Evolutionary conservation across 2,888 invertebrate genomes (phyloP).

Genomic region (Aspidapion aeneum): DNA sequence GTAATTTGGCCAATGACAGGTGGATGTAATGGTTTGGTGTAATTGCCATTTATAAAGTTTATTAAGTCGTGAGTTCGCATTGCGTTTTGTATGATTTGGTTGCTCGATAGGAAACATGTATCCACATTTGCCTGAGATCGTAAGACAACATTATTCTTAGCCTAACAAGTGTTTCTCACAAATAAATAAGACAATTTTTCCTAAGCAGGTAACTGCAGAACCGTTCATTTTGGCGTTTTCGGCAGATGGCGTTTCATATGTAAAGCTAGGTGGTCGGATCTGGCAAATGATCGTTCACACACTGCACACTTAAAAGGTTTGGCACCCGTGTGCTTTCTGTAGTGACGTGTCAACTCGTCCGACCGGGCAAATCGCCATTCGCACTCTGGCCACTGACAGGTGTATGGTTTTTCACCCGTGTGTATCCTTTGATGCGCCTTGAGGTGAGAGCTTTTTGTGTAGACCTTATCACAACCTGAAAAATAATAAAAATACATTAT

Average conservation of each 20-base stretch:
- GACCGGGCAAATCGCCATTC: constrained; percentile 96
- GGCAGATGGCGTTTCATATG: constrained; percentile 97
- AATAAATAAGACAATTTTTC: constrained; percentile 1
- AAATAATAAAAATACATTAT: constrained; percentile 38
- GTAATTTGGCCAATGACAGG: too few species aligned
- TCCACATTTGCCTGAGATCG: background rate
- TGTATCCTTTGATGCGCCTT: constrained; percentile 98
- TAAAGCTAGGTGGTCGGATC: constrained; percentile 92
- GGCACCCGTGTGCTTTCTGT: constrained; percentile 95
- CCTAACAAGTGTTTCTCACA: background rate
- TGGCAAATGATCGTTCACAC: constrained; percentile 91
- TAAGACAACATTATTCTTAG: background rate
- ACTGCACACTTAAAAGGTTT: constrained; percentile 96
- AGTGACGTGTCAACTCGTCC: constrained; percentile 94
- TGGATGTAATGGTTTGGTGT: too few species aligned
- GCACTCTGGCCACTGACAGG: constrained; percentile 97
- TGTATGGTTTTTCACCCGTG: constrained; percentile 97
- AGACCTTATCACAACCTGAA: constrained; percentile 94
- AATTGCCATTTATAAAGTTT: too few species aligned
- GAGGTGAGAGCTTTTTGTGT: constrained; percentile 96
- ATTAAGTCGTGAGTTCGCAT: too few species aligned
- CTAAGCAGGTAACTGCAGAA: background rate
- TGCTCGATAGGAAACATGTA: too few species aligned
- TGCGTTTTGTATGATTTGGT: too few species aligned
- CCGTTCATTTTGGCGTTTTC: constrained; percentile 67